Conservation (phyloP, 2,797 vertebrate genomes). For the Alcedo atthis region DNA sequence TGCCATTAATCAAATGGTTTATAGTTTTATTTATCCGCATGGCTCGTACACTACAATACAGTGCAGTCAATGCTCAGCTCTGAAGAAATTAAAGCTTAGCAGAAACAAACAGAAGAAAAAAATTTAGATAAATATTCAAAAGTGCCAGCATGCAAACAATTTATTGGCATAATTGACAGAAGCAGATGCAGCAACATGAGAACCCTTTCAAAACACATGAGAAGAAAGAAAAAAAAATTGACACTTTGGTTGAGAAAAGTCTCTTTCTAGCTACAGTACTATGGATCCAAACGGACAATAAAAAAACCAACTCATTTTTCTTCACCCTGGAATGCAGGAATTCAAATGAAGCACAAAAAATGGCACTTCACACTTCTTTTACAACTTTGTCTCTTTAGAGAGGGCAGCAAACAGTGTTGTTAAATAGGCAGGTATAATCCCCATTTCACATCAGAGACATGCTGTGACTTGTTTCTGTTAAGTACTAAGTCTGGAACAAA, state of each 20-base stretch:
- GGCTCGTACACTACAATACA: not conserved
- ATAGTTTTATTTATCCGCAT: conserved; percentile 25
- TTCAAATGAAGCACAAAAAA: not conserved
- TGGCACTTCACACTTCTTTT: not conserved
- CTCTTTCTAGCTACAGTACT: not conserved
- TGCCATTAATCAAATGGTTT: not conserved
- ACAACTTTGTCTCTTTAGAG: not conserved
- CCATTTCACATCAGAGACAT: not conserved
- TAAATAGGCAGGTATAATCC: not conserved
- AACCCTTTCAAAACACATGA: not conserved
- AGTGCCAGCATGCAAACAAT: not conserved
- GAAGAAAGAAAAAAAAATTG: not conserved
- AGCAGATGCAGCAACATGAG: not conserved
- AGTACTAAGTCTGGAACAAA: not conserved
- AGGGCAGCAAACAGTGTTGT: not conserved
- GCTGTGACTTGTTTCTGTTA: not conserved
- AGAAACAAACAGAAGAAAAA: not conserved
- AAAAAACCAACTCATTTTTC: not conserved
- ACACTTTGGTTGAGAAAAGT: not conserved
- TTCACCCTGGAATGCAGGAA: not conserved
- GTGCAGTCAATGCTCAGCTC: not conserved
- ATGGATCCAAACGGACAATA: not conserved
- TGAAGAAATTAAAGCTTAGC: not conserved
- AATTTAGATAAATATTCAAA: not conserved
- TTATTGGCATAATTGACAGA: not conserved